Evolutionary conservation across 2,113 vertebrate species (phyloP).

Genomic region (Myrmophylax atrothorax): DNA sequence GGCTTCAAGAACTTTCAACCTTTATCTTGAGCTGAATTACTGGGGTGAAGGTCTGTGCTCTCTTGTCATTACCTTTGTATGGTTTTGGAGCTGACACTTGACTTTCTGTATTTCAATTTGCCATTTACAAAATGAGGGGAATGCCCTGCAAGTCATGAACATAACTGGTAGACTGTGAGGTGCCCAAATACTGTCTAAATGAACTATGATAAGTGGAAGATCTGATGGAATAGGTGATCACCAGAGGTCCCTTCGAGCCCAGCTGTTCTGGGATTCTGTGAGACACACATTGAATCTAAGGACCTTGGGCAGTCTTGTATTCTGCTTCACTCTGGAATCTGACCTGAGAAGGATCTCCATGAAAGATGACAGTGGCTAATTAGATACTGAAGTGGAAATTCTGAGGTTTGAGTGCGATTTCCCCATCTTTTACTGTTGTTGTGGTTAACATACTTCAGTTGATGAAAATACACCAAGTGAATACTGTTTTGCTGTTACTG

Average conservation of each 20-base stretch:
- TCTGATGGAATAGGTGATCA: background rate
- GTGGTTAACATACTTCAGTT: background rate
- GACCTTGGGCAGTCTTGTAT: background rate
- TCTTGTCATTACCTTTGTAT: background rate
- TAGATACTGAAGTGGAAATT: background rate
- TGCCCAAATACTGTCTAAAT: background rate
- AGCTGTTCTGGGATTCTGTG: background rate
- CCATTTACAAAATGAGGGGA: background rate
- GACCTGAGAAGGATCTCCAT: background rate
- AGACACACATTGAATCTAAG: accelerated
- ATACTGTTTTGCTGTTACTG: background rate
- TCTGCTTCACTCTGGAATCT: background rate
- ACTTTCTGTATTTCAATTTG: background rate
- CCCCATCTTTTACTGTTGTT: background rate
- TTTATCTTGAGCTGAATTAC: background rate
- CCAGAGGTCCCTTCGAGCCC: background rate
- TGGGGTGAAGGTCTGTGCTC: background rate
- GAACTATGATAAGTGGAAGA: background rate
- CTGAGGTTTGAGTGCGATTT: background rate
- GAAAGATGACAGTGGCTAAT: background rate
- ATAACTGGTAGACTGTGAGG: background rate
- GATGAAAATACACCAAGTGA: background rate
- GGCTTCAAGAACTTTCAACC: background rate
- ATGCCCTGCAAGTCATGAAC: background rate
- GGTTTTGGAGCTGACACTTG: background rate